These are phyloP conservation scores for Corythoichthys intestinalis DNA, from an alignment of 2,113 vertebrate genomes.

Conservation along the genomic window DNA sequence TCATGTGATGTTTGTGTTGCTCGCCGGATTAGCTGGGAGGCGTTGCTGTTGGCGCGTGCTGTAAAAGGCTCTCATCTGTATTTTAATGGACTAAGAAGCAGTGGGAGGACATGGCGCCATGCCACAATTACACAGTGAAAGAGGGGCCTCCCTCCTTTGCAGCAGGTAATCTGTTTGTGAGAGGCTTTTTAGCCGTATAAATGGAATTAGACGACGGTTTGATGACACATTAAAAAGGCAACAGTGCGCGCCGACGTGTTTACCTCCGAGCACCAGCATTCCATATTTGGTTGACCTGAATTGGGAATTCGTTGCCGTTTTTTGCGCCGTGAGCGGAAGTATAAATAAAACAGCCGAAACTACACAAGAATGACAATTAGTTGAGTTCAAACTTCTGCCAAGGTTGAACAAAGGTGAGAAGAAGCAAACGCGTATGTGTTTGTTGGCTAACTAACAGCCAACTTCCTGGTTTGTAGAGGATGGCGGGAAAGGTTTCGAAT, in stretches of 20 bases:
- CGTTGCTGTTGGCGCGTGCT: constrained; percentile 69
- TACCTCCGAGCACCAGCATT: constrained; percentile 27
- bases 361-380: constrained; percentile 2
- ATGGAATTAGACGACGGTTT: constrained; percentile 72
- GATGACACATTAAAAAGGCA: constrained; percentile 64
- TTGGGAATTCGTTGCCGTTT: constrained; percentile 48
- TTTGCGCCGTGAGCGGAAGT: constrained; percentile 17
- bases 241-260: constrained; percentile 16
- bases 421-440: background rate
- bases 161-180: constrained; percentile 76
- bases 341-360: background rate
- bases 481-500: background rate
- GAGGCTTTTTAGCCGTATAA: constrained; percentile 71
- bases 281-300: constrained; percentile 57
- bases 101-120: constrained; percentile 71
- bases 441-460: background rate
- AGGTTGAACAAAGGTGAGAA: background rate
- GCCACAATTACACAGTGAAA: constrained; percentile 72
- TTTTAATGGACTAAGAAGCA: constrained; percentile 74
- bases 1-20: constrained; percentile 75
- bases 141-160: constrained; percentile 70
- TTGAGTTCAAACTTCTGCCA: background rate
- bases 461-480: background rate
- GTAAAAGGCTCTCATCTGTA: constrained; percentile 74
- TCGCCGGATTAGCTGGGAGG: constrained; percentile 70